Evolutionary conservation across 2,113 vertebrate species (phyloP), one percentile per base, ranked within the genome.

Genomic region (Ceyx margarethae): DNA sequence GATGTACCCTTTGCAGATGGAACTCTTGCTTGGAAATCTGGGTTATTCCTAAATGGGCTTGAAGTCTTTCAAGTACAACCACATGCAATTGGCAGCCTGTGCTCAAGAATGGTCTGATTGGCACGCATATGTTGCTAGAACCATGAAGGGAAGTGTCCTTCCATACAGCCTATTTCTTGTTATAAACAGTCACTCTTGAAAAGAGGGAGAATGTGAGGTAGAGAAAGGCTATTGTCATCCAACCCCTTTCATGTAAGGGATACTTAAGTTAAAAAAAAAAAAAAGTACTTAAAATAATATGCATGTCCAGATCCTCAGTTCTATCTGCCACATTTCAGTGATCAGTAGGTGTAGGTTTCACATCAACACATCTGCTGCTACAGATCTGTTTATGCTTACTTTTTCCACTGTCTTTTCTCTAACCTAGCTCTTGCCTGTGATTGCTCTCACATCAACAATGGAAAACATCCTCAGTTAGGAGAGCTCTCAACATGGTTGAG

Each of bases 391-490:
- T 57, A 9, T 8, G 37, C 37, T 17, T 8, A 5, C 8, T n/a
- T n/a, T n/a, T 48, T 53, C 18, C 37, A 60, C 11, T 16, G 13
- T 23, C 66, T 56, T 48, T 65, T n/a, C 53, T 60, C 58, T 45
- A 54, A 19, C 10, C 10, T 20, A 51, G 12, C 4, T 0, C 9
- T 6, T 8, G 9, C 46, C 48, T 46, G n/a, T 13, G n/a, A 4
- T 26, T 61, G 12, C 46, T 75, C 74, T 71, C 81, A 31, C 18
- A 42, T 72, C 42, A 56, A 66, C 48, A 35, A 33, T 35, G 19
- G 66, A 37, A 40, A 64, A 22, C 18, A 15, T 48, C 28, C 48
- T 45, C 60, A 28, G 20, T 53, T 73, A 1, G 31, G 48, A 35
- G 15, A 62, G 57, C n/a, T 1, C 5, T 9, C 61, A 50, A 40